These are phyloP conservation scores for Leucoraja ocellata DNA, from an alignment of 2,797 vertebrate species.

Conservation along the genomic window DNA sequence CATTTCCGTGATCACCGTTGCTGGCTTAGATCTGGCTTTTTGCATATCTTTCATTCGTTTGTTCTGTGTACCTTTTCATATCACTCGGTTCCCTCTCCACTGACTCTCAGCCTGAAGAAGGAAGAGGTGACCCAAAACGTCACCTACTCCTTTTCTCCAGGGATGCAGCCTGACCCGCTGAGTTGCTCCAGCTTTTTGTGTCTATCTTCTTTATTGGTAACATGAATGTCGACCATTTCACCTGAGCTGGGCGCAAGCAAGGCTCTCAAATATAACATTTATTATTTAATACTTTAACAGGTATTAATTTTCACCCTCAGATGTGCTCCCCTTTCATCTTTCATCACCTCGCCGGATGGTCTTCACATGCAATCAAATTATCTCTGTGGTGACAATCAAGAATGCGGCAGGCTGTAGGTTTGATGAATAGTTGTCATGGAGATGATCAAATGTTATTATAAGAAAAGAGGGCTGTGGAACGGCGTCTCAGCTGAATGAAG, in stretches of 20 bases:
- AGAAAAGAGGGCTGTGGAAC: constrained; percentile 30
- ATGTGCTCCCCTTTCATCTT: constrained; percentile 31
- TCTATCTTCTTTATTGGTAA: too few relatives aligned
- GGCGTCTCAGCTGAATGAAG: constrained; percentile 40
- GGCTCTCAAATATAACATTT: neutral
- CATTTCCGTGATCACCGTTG: too few relatives aligned
- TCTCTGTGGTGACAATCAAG: constrained; percentile 45
- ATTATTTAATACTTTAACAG: constrained; percentile 17
- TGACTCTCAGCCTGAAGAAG: too few relatives aligned
- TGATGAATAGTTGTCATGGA: constrained; percentile 43
- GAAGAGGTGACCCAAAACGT: too few relatives aligned
- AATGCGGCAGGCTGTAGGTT: constrained; percentile 41
- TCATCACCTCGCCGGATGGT: constrained; percentile 45
- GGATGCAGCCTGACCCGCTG: too few relatives aligned
- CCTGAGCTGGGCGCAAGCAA: neutral
- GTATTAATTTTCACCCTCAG: constrained; percentile 39
- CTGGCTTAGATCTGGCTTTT: too few relatives aligned
- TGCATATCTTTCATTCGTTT: too few relatives aligned
- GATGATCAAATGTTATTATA: constrained; percentile 44
- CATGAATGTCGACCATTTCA: neutral
- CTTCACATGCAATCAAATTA: constrained; percentile 51
- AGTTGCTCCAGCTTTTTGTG: too few relatives aligned
- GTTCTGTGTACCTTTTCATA: too few relatives aligned
- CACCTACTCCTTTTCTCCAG: too few relatives aligned
- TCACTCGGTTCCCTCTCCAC: too few relatives aligned